Evolutionary conservation across 2,113 vertebrate genomes (phyloP).

Genomic region (Chinchilla lanigera): DNA sequence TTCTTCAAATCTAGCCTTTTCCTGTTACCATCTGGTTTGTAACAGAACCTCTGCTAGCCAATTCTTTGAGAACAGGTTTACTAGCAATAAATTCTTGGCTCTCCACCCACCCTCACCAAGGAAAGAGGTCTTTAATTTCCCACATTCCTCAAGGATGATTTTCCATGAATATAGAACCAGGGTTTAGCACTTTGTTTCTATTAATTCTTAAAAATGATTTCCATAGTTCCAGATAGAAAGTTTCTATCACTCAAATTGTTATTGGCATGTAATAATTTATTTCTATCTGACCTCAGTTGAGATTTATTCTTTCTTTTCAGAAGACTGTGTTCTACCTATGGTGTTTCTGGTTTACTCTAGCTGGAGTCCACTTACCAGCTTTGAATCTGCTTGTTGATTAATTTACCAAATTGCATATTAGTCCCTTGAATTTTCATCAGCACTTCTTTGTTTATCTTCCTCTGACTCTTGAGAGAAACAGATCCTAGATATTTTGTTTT

Average conservation of each 20-base stretch:
- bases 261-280: neutral
- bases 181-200: neutral
- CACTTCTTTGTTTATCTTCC: neutral
- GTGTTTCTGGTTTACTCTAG: neutral
- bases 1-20: neutral
- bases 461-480: neutral
- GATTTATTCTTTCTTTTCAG: neutral
- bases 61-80: neutral
- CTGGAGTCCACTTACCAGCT: neutral
- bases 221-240: neutral
- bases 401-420: neutral
- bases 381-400: neutral
- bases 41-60: neutral
- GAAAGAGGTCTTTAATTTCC: neutral
- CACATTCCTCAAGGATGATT: neutral
- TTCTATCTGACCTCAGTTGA: neutral
- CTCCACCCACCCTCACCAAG: too few relatives aligned
- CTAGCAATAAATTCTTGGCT: neutral
- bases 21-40: neutral
- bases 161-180: neutral
- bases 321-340: neutral
- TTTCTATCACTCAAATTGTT: neutral
- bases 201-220: neutral
- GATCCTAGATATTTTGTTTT: neutral
- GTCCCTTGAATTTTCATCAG: neutral